These are phyloP conservation scores for Pectinophora gossypiella DNA, from an alignment of 1,140 invertebrate species.

Conservation along the genomic window DNA sequence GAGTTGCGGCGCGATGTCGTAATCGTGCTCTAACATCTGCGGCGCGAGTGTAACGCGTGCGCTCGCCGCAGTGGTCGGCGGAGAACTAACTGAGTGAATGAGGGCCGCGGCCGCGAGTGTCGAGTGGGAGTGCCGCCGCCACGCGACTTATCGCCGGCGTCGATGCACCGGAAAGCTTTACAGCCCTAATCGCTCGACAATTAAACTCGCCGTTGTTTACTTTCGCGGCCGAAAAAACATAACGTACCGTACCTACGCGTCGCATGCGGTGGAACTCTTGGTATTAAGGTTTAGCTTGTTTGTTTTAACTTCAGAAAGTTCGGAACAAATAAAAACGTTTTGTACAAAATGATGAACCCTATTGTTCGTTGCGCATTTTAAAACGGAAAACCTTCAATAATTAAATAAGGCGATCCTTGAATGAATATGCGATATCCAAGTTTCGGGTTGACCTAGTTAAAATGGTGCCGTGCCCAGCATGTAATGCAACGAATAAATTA, in stretches of 20 bases:
- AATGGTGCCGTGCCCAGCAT: neutral
- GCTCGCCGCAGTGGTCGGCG: slow-evolving; percentile 57
- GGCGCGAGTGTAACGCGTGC: slow-evolving; percentile 48
- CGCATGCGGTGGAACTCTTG: too few species aligned
- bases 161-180: slow-evolving; percentile 68
- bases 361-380: too few species aligned
- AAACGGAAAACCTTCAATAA: too few species aligned
- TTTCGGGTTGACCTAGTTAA: neutral
- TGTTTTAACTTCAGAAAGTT: too few species aligned
- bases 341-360: too few species aligned
- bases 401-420: neutral
- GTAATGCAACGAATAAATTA: neutral
- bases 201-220: slow-evolving; percentile 60
- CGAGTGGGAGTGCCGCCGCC: slow-evolving; percentile 60
- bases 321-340: too few species aligned
- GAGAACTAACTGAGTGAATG: slow-evolving; percentile 69
- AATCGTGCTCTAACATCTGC: slow-evolving; percentile 70
- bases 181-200: slow-evolving; percentile 63
- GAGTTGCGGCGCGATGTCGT: slow-evolving; percentile 62
- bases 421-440: neutral
- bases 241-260: neutral
- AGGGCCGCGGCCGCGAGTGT: slow-evolving; percentile 52
- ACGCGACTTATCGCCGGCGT: slow-evolving; percentile 55
- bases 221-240: slow-evolving; percentile 37
- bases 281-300: too few species aligned